Evolutionary conservation across 2,888 invertebrate species (phyloP).

Genomic region (Sinelater perroti): DNA sequence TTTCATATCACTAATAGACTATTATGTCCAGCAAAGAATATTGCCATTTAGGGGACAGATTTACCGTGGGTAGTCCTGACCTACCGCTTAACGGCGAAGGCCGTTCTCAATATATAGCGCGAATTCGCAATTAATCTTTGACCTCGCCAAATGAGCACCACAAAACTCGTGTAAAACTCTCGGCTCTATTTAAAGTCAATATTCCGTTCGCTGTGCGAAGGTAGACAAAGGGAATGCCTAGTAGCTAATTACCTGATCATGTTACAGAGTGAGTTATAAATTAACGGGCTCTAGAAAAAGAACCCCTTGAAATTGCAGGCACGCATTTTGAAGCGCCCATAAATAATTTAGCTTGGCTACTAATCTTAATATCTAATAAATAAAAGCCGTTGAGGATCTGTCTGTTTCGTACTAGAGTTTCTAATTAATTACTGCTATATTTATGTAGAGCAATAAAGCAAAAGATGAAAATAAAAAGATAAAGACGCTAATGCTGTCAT

Average conservation of each 20-base stretch:
- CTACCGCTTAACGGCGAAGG: conserved; percentile 30
- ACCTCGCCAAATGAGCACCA: conserved; percentile 17
- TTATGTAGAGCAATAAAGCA: background rate
- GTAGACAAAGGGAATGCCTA: conserved; percentile 40
- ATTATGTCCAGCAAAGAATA: conserved; percentile 26
- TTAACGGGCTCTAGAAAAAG: conserved; percentile 37
- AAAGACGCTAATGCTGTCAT: background rate
- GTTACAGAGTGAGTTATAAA: conserved; percentile 45
- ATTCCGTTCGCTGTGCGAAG: conserved; percentile 40
- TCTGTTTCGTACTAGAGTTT: conserved; percentile 1
- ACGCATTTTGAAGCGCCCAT: conserved; percentile 42
- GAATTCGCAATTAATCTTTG: conserved; percentile 20
- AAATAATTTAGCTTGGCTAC: conserved; percentile 38
- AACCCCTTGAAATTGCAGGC: conserved; percentile 33
- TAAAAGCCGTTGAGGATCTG: background rate
- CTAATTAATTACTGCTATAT: conserved; percentile 15
- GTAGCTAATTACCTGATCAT: conserved; percentile 47
- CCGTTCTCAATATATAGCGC: conserved; percentile 17
- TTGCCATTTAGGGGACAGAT: conserved; percentile 24
- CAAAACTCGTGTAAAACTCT: conserved; percentile 7
- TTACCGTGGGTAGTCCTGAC: conserved; percentile 26
- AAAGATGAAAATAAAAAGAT: conserved; percentile 2
- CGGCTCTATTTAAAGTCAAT: conserved; percentile 42
- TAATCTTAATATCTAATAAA: conserved; percentile 12
- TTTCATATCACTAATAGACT: conserved; percentile 21